Evolutionary conservation across 2,113 vertebrate species (phyloP).

Genomic region (Vireo altiloquus): DNA sequence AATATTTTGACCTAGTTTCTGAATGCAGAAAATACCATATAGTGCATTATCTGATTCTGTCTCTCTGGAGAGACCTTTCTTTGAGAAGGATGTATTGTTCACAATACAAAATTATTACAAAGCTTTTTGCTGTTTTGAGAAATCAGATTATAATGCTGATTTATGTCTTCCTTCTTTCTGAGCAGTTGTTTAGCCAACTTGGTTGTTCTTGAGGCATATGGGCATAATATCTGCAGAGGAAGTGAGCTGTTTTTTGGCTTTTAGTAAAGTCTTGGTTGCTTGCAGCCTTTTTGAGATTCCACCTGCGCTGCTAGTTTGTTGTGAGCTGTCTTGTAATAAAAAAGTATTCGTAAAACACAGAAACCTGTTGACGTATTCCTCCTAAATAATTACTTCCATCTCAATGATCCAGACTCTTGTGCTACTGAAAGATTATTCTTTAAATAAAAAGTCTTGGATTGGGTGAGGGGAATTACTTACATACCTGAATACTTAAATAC

Average conservation of each 20-base stretch:
- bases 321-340: not conserved
- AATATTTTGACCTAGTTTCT: not conserved
- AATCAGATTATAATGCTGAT: not conserved
- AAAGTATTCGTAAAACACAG: not conserved
- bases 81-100: not conserved
- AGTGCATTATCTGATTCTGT: not conserved
- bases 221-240: not conserved
- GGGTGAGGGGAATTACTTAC: not conserved
- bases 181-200: not conserved
- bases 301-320: not conserved
- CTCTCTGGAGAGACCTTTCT: not conserved
- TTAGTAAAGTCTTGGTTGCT: not conserved
- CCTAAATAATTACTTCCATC: not conserved
- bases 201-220: not conserved
- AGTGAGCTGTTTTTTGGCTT: not conserved
- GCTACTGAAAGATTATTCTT: not conserved
- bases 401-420: not conserved
- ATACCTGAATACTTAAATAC: not conserved
- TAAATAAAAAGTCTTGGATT: not conserved
- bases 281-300: not conserved
- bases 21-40: not conserved
- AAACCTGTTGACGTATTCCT: not conserved
- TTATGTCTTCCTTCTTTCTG: not conserved
- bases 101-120: not conserved
- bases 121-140: not conserved